Evolutionary conservation across 2,113 vertebrate species (phyloP).

Genomic region (Tiliqua scincoides): DNA sequence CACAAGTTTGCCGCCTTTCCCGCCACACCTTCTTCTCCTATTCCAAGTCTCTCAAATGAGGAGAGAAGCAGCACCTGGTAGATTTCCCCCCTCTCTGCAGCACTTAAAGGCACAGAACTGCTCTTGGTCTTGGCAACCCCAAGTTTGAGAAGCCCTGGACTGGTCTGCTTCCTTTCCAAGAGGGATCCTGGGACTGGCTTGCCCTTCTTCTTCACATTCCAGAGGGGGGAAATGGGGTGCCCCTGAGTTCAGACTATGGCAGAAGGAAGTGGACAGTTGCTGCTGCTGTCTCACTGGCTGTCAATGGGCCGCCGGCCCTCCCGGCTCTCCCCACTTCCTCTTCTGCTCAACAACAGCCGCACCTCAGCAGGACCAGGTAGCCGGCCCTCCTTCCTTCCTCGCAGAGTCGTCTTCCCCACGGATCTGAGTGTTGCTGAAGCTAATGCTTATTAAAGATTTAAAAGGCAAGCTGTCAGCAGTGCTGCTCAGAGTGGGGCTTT

Average conservation of each 20-base stretch:
- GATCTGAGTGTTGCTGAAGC: not conserved
- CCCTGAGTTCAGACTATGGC: not conserved
- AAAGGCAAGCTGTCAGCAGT: constrained; percentile 50
- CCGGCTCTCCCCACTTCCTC: not conserved
- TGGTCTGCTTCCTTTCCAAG: not conserved
- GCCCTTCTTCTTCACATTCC: not conserved
- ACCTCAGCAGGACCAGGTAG: not conserved
- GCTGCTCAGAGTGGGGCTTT: constrained; percentile 48
- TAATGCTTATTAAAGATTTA: constrained; percentile 58
- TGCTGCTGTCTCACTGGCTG: fast-evolving
- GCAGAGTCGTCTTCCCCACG: not conserved
- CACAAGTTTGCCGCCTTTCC: too few species aligned
- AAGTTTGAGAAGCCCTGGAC: not conserved
- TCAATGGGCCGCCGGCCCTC: fast-evolving
- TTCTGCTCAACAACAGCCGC: not conserved
- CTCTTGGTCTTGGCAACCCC: too few species aligned
- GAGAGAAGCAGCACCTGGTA: too few species aligned
- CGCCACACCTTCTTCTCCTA: too few species aligned
- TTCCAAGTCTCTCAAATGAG: not conserved
- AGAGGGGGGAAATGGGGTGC: not conserved
- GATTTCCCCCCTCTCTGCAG: too few species aligned
- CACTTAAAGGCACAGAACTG: not conserved
- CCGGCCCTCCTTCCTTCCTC: not conserved
- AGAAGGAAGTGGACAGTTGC: not conserved
- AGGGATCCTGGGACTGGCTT: not conserved